Percentiles rank a stretch among this genome's conserved stretches.
These are phyloP conservation scores for Trichogramma pretiosum DNA, from an alignment of 1,140 invertebrate genomes.

Conservation along the genomic window DNA sequence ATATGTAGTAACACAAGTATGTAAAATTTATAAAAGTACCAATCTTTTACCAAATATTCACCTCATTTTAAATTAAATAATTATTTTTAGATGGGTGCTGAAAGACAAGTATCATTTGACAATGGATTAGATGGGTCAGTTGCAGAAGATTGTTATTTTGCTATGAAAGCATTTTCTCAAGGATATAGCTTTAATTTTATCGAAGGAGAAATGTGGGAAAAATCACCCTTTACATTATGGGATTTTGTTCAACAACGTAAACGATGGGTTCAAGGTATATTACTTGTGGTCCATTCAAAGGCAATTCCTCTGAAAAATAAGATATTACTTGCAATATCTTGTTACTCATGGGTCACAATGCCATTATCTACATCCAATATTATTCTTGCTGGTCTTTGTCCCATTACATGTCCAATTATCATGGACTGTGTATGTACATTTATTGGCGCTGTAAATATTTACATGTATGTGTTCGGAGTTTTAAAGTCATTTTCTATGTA, in stretches of 20 bases:
- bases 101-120: slow-evolving; percentile 86
- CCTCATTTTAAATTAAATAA: background rate
- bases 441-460: slow-evolving; percentile 84
- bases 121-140: slow-evolving; percentile 92
- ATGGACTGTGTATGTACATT: slow-evolving; percentile 83
- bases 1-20: slow-evolving; percentile 85
- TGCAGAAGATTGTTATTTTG: slow-evolving; percentile 96
- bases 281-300: slow-evolving; percentile 85
- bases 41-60: background rate
- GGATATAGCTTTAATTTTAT: slow-evolving; percentile 87
- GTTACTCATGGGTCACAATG: slow-evolving; percentile 93
- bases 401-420: slow-evolving; percentile 73
- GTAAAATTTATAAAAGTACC: slow-evolving; percentile 11
- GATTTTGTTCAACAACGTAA: slow-evolving; percentile 95
- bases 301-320: slow-evolving; percentile 76
- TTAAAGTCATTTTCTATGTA: slow-evolving; percentile 88
- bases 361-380: slow-evolving; percentile 87
- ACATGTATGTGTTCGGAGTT: slow-evolving; percentile 94
- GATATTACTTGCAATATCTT: slow-evolving; percentile 75
- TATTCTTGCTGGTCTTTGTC: slow-evolving; percentile 71
- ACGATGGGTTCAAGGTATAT: slow-evolving; percentile 93
- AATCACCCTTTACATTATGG: slow-evolving; percentile 88
- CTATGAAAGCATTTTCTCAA: slow-evolving; percentile 80
- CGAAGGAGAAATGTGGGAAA: slow-evolving; percentile 97
- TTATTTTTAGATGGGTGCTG: slow-evolving; percentile 65